Evolutionary conservation across 2,888 invertebrate species (phyloP).

Genomic region (Conomelus anceps): DNA sequence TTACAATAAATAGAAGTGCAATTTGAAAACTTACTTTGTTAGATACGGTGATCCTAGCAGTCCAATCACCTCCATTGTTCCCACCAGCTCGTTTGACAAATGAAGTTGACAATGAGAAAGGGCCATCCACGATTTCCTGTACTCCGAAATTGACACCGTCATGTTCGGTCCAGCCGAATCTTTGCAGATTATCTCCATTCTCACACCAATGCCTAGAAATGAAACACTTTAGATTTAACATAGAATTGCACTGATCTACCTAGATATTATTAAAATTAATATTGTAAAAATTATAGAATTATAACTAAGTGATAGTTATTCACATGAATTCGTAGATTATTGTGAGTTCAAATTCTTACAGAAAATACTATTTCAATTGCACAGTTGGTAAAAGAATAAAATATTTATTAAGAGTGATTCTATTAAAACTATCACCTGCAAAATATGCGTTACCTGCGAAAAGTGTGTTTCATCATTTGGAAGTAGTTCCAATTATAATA

Average conservation of each 20-base stretch:
- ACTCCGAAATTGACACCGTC: conserved; percentile 88
- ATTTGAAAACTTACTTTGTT: conserved; percentile 45
- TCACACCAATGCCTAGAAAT: conserved; percentile 81
- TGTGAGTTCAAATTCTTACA: neutral
- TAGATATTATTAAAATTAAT: conserved; percentile 4
- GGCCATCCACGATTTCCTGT: conserved; percentile 78
- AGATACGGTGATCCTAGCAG: conserved; percentile 66
- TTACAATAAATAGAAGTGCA: neutral
- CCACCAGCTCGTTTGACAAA: conserved; percentile 82
- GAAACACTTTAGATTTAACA: too few relatives aligned
- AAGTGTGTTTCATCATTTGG: too few relatives aligned
- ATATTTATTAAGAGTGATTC: too few relatives aligned
- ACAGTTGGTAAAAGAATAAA: too few relatives aligned
- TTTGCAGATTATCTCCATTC: conserved; percentile 70
- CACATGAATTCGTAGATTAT: neutral
- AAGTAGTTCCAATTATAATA: too few relatives aligned
- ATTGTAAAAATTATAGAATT: neutral
- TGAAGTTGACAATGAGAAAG: conserved; percentile 69
- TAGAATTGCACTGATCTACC: conserved; percentile 6
- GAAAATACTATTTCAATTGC: too few relatives aligned
- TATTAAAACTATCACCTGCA: too few relatives aligned
- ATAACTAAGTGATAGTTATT: conserved; percentile 9
- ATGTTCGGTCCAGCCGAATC: conserved; percentile 79
- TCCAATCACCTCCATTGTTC: conserved; percentile 87
- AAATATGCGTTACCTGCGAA: too few relatives aligned